Evolutionary conservation across 37 sponge, comb jelly and placozoan genomes (phyloP).

Genomic region (Cliona cf. orientalis): DNA sequence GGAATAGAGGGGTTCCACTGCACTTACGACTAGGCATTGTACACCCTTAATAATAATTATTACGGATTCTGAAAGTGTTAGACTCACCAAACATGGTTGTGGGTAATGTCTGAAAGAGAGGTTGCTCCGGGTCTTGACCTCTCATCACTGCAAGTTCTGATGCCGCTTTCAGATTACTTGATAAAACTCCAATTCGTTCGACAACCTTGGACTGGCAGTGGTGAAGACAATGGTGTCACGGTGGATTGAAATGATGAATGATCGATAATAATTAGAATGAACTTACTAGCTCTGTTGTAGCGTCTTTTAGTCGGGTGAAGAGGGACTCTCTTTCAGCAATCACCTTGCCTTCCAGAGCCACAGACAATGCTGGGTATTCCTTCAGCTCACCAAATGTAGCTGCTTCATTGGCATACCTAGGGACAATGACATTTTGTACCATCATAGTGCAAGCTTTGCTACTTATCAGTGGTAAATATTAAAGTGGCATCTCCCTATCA

Average conservation of each 20-base stretch:
- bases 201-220: constrained; percentile 19
- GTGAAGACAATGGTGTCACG: not conserved
- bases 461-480: not conserved
- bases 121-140: constrained; percentile 10
- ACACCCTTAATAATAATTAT: too few relatives aligned
- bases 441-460: constrained; percentile 2
- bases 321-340: constrained; percentile 32
- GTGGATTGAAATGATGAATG: not conserved
- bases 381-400: constrained; percentile 22
- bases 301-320: constrained; percentile 7
- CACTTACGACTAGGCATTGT: too few relatives aligned
- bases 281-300: not conserved
- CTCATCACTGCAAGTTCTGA: constrained; percentile 9
- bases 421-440: not conserved
- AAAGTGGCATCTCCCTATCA: not conserved
- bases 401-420: constrained; percentile 12
- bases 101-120: constrained; percentile 53
- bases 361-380: not conserved
- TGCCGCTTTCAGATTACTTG: constrained; percentile 21
- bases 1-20: too few relatives aligned
- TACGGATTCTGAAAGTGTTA: not conserved
- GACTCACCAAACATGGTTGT: constrained; percentile 40
- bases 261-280: not conserved
- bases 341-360: constrained; percentile 10
- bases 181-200: constrained; percentile 24